Percentiles rank a stretch among this genome's conserved stretches.
Conservation (phyloP, 2,888 invertebrate genomes). For the Callyntrura guangdongensis region DNA sequence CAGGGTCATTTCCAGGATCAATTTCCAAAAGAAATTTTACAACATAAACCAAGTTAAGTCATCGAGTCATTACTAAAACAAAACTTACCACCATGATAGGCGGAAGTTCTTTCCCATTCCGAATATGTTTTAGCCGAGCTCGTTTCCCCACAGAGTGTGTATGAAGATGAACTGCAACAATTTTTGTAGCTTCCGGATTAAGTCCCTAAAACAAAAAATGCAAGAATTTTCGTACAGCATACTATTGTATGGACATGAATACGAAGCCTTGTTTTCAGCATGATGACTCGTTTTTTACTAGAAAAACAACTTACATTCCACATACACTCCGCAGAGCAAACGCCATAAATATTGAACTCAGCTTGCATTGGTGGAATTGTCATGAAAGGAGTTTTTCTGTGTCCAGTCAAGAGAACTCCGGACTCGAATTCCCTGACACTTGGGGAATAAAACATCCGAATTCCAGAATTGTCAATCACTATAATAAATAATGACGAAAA, state of each 20-base stretch:
- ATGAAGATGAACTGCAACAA: constrained; percentile 93
- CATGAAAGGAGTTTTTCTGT: constrained; percentile 92
- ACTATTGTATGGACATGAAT: constrained; percentile 46
- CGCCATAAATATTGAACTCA: constrained; percentile 92
- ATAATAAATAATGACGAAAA: constrained; percentile 41
- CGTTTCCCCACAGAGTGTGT: constrained; percentile 93
- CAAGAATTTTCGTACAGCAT: neutral
- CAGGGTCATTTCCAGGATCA: no score
- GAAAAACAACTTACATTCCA: constrained; percentile 88
- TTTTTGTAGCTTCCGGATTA: constrained; percentile 90
- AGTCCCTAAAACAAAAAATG: constrained; percentile 67
- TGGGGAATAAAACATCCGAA: constrained; percentile 92
- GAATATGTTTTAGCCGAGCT: constrained; percentile 91
- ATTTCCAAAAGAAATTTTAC: neutral
- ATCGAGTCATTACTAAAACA: neutral
- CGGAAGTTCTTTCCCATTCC: constrained; percentile 91
- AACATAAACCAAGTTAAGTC: neutral
- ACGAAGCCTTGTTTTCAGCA: neutral
- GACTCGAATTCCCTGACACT: constrained; percentile 92
- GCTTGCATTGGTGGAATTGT: constrained; percentile 93
- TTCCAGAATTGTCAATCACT: constrained; percentile 90
- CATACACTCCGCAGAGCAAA: constrained; percentile 93
- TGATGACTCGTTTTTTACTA: neutral
- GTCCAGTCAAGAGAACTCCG: constrained; percentile 92
- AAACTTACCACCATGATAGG: constrained; percentile 90